phyloP scores from a whole-genome alignment of 2,888 invertebrate species.

The Melanchra persicariae region DNA sequence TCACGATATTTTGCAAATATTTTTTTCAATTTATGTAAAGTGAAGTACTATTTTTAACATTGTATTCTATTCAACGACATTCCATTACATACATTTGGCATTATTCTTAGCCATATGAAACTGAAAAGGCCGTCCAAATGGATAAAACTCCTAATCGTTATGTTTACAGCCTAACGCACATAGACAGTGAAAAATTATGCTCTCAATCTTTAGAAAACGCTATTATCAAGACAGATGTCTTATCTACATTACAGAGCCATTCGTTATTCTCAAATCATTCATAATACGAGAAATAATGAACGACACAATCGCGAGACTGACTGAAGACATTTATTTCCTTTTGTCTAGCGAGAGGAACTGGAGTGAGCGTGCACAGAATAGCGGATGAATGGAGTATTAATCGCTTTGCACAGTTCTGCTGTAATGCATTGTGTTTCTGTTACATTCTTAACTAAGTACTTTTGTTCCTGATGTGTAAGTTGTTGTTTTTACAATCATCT shows the following conservation, averaged over 20 bases:
- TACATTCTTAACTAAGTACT: background rate
- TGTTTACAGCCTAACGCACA: too few species aligned
- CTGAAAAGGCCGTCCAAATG: too few species aligned
- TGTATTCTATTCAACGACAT: too few species aligned
- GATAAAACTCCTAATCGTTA: too few species aligned
- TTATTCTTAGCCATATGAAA: too few species aligned
- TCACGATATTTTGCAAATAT: too few species aligned
- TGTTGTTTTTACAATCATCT: background rate
- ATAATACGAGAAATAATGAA: constrained; percentile 68
- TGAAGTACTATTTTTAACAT: too few species aligned
- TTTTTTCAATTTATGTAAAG: too few species aligned
- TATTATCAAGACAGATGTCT: constrained; percentile 26
- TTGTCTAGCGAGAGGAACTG: constrained; percentile 50
- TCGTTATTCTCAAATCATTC: constrained; percentile 49
- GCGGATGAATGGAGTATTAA: constrained; percentile 15
- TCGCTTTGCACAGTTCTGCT: constrained; percentile 5
- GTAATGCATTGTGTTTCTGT: constrained; percentile 17
- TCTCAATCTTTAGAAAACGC: constrained; percentile 3
- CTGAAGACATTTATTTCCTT: constrained; percentile 67
- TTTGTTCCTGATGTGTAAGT: background rate
- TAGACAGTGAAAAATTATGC: background rate
- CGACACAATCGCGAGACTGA: constrained; percentile 63
- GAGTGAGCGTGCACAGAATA: constrained; percentile 21
- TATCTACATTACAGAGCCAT: constrained; percentile 30
- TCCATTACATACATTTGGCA: too few species aligned